Conservation (phyloP, 2,888 invertebrate genomes). For the Nomada lathburiana region DNA sequence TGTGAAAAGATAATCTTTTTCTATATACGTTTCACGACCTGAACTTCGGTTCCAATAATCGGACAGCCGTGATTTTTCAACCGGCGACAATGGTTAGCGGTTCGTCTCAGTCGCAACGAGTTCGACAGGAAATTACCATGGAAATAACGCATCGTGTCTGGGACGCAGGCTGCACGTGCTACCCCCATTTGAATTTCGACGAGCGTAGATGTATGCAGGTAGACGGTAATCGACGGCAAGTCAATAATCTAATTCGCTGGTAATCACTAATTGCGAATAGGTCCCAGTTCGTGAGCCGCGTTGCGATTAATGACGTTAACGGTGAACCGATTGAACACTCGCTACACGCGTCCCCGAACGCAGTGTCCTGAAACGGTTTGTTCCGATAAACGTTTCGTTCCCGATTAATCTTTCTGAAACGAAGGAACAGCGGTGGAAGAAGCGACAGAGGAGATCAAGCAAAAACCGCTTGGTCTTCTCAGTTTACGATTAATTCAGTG, state of each 20-base stretch:
- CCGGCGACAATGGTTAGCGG: neutral
- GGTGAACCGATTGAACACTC: constrained; percentile 17
- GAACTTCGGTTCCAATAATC: neutral
- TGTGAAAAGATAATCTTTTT: neutral
- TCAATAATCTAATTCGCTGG: constrained; percentile 62
- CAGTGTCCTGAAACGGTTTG: neutral
- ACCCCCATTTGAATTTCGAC: constrained; percentile 52
- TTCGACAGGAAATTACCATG: constrained; percentile 2
- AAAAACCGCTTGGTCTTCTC: constrained; percentile 37
- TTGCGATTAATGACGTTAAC: constrained; percentile 39
- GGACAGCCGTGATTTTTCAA: neutral
- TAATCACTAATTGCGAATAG: constrained; percentile 53
- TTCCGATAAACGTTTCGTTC: constrained; percentile 25
- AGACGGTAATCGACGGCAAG: constrained; percentile 24
- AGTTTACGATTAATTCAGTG: constrained; percentile 60
- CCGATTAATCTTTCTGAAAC: constrained; percentile 7
- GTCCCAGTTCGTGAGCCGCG: constrained; percentile 36
- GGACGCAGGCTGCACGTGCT: neutral
- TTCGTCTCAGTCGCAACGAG: neutral
- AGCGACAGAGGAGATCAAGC: neutral
- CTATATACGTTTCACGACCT: neutral
- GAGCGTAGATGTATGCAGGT: neutral
- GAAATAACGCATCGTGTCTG: neutral
- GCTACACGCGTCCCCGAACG: constrained; percentile 12
- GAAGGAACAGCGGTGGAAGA: neutral